These are phyloP conservation scores for Siniperca obscura DNA, from an alignment of 2,797 vertebrate genomes.

Conservation along the genomic window DNA sequence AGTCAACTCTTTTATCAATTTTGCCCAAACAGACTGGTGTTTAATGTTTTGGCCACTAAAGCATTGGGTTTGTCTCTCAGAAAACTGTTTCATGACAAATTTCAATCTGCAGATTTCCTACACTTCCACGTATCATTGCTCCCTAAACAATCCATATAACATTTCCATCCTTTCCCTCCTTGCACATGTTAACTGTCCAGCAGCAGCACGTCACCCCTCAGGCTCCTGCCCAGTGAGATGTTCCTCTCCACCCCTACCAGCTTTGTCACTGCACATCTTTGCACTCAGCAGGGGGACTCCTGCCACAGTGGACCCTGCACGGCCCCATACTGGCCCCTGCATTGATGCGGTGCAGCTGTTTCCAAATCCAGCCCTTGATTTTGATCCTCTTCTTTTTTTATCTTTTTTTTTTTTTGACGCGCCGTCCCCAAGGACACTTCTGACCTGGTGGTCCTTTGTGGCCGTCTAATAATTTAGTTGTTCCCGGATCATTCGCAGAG, in stretches of 20 bases:
- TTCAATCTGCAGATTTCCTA: background rate
- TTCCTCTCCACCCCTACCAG: slow-evolving; percentile 36
- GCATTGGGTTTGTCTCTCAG: background rate
- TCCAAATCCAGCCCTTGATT: slow-evolving; percentile 85
- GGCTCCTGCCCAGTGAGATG: slow-evolving; percentile 49
- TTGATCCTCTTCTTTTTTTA: slow-evolving; percentile 77
- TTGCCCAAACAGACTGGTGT: background rate
- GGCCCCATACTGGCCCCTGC: slow-evolving; percentile 60
- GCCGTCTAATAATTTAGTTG: slow-evolving; percentile 57
- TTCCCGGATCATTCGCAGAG: slow-evolving; percentile 41
- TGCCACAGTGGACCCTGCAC: slow-evolving; percentile 65
- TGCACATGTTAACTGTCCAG: background rate
- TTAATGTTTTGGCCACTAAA: background rate
- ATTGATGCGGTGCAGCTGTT: slow-evolving; percentile 84
- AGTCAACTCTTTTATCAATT: background rate
- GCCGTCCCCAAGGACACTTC: slow-evolving; percentile 62
- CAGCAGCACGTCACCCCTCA: slow-evolving; percentile 16
- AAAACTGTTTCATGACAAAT: background rate
- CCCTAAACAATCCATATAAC: background rate
- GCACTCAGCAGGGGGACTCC: slow-evolving; percentile 76
- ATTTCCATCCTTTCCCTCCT: background rate
- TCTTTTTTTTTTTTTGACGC: slow-evolving; percentile 27
- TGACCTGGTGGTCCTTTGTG: slow-evolving; percentile 75
- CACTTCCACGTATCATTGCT: background rate
- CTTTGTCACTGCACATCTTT: slow-evolving; percentile 81